Conservation (phyloP, 2,888 invertebrate species). For the Strigamia maritima region DNA sequence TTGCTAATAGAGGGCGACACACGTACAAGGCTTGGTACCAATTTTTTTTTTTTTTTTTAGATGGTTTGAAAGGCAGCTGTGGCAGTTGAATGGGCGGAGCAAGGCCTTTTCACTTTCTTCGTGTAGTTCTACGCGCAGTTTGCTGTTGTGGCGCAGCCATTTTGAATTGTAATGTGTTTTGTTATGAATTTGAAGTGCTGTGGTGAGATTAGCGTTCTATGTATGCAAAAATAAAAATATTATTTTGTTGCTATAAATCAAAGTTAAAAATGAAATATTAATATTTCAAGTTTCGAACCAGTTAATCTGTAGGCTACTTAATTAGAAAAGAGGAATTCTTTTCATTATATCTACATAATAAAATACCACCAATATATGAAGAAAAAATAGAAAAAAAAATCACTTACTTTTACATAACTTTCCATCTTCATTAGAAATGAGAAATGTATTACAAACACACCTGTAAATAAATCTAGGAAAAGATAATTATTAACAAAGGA, state of each 20-base stretch:
- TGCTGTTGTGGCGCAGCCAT: conserved; percentile 26
- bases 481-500: not conserved
- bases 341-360: not conserved
- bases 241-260: too few relatives aligned
- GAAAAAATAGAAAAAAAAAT: not conserved
- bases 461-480: conserved; percentile 5
- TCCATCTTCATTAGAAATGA: not conserved
- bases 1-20: conserved; percentile 38
- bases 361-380: not conserved
- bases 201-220: not conserved
- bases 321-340: too few relatives aligned
- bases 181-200: not conserved
- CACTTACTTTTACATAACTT: conserved; percentile 2
- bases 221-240: too few relatives aligned
- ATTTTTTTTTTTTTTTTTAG: conserved; percentile 28
- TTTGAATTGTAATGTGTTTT: conserved; percentile 33
- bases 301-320: too few relatives aligned
- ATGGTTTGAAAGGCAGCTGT: conserved; percentile 2
- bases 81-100: conserved; percentile 31
- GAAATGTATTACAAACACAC: not conserved
- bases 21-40: conserved; percentile 17
- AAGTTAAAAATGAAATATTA: too few relatives aligned
- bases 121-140: conserved; percentile 15
- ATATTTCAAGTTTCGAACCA: too few relatives aligned
- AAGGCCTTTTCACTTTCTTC: conserved; percentile 11